Evolutionary conservation across 37 sponge, comb jelly and placozoan genomes (phyloP).

Genomic region (Sycon ciliatum): DNA sequence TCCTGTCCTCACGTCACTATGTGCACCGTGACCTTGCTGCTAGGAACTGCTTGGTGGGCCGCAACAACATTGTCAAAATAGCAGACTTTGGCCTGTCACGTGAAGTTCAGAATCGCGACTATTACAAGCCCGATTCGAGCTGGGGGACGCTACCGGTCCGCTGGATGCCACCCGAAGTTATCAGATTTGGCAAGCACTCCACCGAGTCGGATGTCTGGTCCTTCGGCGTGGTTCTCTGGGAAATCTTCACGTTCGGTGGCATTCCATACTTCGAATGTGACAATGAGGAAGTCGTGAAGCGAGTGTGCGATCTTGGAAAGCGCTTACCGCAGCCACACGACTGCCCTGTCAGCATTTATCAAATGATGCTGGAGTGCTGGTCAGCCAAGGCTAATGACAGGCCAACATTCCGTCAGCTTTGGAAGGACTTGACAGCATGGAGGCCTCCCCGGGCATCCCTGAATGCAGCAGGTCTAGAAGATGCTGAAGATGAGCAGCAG

Average conservation of each 20-base stretch:
- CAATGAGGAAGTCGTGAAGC: constrained; percentile 60
- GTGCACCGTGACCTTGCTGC: constrained; percentile 69
- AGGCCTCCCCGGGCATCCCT: too few species aligned
- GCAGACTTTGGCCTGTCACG: constrained; percentile 76
- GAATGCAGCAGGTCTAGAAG: too few species aligned
- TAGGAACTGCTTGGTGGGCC: constrained; percentile 52
- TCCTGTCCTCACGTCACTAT: constrained; percentile 43
- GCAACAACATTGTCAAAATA: constrained; percentile 50
- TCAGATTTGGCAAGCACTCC: constrained; percentile 65
- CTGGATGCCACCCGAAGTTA: constrained; percentile 73
- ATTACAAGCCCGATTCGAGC: constrained; percentile 50
- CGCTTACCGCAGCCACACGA: constrained; percentile 31
- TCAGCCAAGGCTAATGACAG: constrained; percentile 1
- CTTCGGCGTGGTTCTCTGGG: constrained; percentile 80
- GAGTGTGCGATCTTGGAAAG: too few species aligned
- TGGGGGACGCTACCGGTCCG: constrained; percentile 55
- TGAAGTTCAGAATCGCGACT: constrained; percentile 49
- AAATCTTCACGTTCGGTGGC: constrained; percentile 64
- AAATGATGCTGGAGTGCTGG: constrained; percentile 63
- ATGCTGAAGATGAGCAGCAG: too few species aligned
- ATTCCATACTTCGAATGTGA: constrained; percentile 60
- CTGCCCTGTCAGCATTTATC: constrained; percentile 43
- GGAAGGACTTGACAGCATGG: constrained; percentile 9
- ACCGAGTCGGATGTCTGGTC: constrained; percentile 70
- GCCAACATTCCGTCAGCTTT: constrained; percentile 42